Base-by-base conservation (phyloP, 1,140 invertebrate genomes). In the Drosophila simulans region DNA sequence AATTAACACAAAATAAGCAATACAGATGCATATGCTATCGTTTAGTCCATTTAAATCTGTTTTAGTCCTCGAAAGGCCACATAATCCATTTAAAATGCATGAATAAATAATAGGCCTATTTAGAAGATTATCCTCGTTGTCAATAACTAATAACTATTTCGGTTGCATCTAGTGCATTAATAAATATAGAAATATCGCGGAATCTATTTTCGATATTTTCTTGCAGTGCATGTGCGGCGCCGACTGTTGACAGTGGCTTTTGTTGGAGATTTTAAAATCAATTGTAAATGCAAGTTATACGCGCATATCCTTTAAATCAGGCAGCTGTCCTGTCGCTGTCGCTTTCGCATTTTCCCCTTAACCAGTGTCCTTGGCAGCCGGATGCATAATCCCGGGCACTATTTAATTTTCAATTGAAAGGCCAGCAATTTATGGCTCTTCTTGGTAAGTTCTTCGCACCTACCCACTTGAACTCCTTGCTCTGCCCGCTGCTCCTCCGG, bases 401-500 rank as follows among this genome's bases (percentile, higher is more conserved):
- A 86, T 86, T 88, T 86, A 86, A 86, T 86, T 88, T 86, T 76
- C 79, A 83, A 86, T 86, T 86, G 70, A 76, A 88, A 64, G 64
- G 52, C 63, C 53, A 56, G 35, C 69, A 88, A 86, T 86, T 86
- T 88, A 86, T 88, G 70, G 54, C 48, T 45, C 48, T 62, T 71
- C 22, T 43, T 51, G 52, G 37, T 42, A 57, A 75, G 20, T 52
- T 53, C 39, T 15, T 15, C 55, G 0, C 56, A 39, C 4, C 13
- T 8, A 20, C 7, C 15, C 5, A 39, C 22, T 11, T 17, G 17
- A 17, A 17, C 17, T 17, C 17, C 17, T 17, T 22, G 31, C 22
- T 45, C 39, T 42, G 48, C n/a, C 17, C 22, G 5, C 42, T 20
- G 8, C 17, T 43, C 17, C 1, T 3, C 1, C 42, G 10, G 31